Evolutionary conservation across 2,797 vertebrate species (phyloP).

Genomic region (Ispidina lecontei): DNA sequence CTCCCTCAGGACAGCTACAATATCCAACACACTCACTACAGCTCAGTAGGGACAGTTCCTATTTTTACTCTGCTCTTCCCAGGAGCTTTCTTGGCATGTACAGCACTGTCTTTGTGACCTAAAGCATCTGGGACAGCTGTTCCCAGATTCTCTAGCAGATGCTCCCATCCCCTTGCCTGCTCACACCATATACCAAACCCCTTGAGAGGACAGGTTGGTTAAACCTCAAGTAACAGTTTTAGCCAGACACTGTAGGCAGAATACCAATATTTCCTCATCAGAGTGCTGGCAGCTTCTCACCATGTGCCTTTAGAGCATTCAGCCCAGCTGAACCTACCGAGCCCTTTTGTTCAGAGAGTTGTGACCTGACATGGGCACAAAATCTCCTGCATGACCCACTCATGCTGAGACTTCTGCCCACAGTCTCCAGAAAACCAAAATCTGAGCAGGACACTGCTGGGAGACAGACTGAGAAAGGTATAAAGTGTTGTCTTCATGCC

Average conservation of each 20-base stretch:
- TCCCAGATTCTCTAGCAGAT: background rate
- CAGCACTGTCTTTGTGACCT: background rate
- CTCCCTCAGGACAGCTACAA: background rate
- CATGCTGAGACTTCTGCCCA: background rate
- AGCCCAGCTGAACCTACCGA: background rate
- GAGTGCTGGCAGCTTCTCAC: background rate
- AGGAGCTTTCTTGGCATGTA: background rate
- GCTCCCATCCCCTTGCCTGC: background rate
- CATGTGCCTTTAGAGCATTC: background rate
- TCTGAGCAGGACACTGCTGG: background rate
- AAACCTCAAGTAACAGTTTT: background rate
- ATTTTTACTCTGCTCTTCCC: background rate
- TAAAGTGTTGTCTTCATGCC: background rate
- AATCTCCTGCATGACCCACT: background rate
- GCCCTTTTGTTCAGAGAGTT: background rate
- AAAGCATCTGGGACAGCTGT: background rate
- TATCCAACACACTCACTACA: background rate
- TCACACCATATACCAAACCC: accelerated
- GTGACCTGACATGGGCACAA: background rate
- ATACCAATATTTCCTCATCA: background rate
- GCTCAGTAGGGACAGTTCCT: background rate
- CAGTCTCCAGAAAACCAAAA: background rate
- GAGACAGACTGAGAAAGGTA: background rate
- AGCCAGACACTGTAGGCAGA: background rate
- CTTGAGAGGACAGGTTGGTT: background rate